Percentiles rank a stretch among this genome's conserved stretches.
Conservation (phyloP, 2,797 vertebrate genomes). For the Cercopithecus hamlyni region DNA sequence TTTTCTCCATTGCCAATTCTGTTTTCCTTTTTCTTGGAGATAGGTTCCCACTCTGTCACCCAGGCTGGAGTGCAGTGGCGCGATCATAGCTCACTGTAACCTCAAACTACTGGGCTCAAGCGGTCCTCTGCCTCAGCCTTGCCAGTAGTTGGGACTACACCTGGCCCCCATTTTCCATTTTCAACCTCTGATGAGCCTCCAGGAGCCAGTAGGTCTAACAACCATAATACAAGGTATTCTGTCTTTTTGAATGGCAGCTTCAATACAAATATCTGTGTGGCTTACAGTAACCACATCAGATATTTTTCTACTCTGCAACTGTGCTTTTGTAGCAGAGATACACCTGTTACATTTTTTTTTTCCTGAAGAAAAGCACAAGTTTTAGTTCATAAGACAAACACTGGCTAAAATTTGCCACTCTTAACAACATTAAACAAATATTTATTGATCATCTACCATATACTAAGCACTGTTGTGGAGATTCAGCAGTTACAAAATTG, state of each 20-base stretch:
- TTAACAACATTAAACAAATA: conserved; percentile 2
- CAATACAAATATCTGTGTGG: neutral
- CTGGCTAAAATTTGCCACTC: conserved; percentile 30
- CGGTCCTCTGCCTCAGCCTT: neutral
- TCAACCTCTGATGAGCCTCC: neutral
- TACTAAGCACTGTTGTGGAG: neutral
- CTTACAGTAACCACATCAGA: neutral
- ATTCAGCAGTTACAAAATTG: conserved; percentile 2
- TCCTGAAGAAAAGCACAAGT: neutral
- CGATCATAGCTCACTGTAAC: neutral
- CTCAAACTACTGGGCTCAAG: neutral
- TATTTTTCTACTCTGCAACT: neutral
- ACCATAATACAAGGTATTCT: neutral
- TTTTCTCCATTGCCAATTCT: conserved; percentile 53
- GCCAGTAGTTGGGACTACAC: neutral
- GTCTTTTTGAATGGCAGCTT: neutral
- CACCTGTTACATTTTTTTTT: neutral
- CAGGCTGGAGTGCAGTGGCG: neutral
- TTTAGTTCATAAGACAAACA: conserved; percentile 35
- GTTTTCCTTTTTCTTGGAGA: conserved; percentile 33
- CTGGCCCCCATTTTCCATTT: conserved; percentile 31
- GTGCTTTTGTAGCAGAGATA: neutral
- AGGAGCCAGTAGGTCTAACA: neutral
- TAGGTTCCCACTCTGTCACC: neutral
- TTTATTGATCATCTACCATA: neutral